Base-by-base conservation (phyloP, 2,797 vertebrate species). In the Cynodonichthys magdalenae region DNA sequence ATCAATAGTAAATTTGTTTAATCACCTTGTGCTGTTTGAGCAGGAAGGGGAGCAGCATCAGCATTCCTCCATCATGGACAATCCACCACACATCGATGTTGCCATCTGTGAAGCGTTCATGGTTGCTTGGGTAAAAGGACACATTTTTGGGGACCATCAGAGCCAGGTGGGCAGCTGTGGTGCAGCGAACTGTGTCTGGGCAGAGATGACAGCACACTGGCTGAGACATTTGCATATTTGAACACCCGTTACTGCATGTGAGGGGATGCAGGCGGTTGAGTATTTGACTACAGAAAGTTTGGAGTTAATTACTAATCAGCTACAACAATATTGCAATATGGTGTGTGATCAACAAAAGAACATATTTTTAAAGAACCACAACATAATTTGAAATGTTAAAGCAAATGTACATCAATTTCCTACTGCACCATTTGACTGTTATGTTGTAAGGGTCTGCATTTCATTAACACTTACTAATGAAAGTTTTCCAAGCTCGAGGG, bases 41-140 rank as follows among this genome's bases (percentile, higher is more conserved):
- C 54, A 99, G 94, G 79, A 99, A 99, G 47, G 98, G 97, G 77
- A 99, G 89, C 47, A 99, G 92, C 98, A 99, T 99, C 41, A 99
- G 87, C 97, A 99, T 99, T 81, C 98, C 98, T 3, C 97, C 97
- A 4, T 99, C 98, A 0, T 99, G 98, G 49, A 99, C 98, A 4
- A 99, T 98, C 98, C 98, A 99, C 98, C 98, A 99, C 74, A 99
- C 95, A 0, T 99, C 98, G 3, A 99, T 98, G 90, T 95, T 95
- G 72, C 98, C 97, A 50, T 99, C 98, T 7, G 94, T 93, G 89
- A 97, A 99, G 87, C 96, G 97, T 63, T 99, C 97, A 0, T 98
- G 95, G 89, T 99, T 99, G 92, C 96, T 95, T 53, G 97, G 96
- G 88, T 98, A 99, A 88, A 99, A 96, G 49, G 96, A 96, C 11